Base-by-base conservation (phyloP, 2,888 invertebrate species). In the Torymus aiolomorphi region DNA sequence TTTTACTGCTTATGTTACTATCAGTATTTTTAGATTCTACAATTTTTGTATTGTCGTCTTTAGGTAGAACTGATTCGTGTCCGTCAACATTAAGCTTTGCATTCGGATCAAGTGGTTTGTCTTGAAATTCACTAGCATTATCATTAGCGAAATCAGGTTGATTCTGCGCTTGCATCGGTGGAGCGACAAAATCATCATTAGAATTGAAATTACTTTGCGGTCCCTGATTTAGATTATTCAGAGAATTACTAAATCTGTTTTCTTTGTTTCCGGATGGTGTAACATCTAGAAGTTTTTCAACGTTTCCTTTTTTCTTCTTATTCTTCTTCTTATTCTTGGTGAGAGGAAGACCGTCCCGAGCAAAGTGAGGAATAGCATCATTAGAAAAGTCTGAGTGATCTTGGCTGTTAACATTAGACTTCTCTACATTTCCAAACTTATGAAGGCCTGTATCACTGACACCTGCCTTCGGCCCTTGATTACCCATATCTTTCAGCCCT, bases 61-160 rank as follows among this genome's bases (percentile, higher is more conserved):
- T 42, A 42, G 42, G 8, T 42, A 42, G 0, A 42, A 42, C 42
- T 52, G 20, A 20, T 52, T 49, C 31, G 18, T 10, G 69, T 75
- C 67, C 8, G 0, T 42, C 42, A 42, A 42, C 8, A 42, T 42
- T 42, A 8, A 42, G 42, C 42, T 42, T 42, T 42, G 42, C 42
- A 42, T 8, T 42, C 8, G 42, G 8, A 42, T 73, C 49, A 12
- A 49, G 11, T n/a, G 75, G 14, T 71, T 82, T 69, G 31, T 69
- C 20, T 56, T 57, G 24, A 57, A 76, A 70, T 52, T 62, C 57
- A n/a, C 3, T 10, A 59, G 18, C 2, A 49, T 65, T 63, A 51
- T 66, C 57, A 31, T 18, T 18, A 14, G 12, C 14, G 57, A 24
- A 56, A 14, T 74, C 70, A n/a, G 73, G 1, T 8, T 70, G 12